These are phyloP conservation scores for Lucilia sericata DNA, from an alignment of 1,140 invertebrate genomes.

Conservation along the genomic window DNA sequence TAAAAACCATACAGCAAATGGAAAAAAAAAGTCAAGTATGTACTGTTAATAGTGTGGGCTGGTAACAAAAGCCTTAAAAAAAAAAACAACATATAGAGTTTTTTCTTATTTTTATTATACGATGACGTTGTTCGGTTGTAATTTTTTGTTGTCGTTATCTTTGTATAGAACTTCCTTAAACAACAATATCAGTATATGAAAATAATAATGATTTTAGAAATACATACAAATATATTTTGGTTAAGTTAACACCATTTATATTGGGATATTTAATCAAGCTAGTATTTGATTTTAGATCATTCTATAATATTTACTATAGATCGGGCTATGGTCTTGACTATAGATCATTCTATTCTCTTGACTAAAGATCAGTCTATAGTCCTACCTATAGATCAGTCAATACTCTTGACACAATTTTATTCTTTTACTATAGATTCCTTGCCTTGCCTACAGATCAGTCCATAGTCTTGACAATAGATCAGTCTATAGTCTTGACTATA, in stretches of 20 bases:
- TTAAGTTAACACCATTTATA: background rate
- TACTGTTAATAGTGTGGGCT: conserved; percentile 42
- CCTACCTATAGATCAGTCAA: too few species aligned
- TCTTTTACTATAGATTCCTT: too few species aligned
- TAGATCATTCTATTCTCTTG: too few species aligned
- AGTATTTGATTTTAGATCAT: too few species aligned
- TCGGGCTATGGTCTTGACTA: too few species aligned
- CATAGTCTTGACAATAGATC: too few species aligned
- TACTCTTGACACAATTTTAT: too few species aligned
- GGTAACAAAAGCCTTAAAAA: conserved; percentile 24
- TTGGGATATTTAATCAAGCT: too few species aligned
- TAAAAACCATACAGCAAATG: background rate
- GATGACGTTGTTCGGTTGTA: background rate
- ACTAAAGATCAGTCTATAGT: too few species aligned
- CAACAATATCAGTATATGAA: background rate
- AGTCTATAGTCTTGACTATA: too few species aligned
- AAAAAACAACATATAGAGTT: background rate
- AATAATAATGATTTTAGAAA: conserved; percentile 13
- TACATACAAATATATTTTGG: background rate
- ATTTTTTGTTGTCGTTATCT: background rate
- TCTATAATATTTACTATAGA: too few species aligned
- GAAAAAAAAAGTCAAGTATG: background rate
- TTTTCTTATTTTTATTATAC: background rate
- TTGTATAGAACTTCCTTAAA: background rate
- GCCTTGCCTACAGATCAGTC: too few species aligned